A percentile compares a stretch with the other conserved stretches of the same genome.
Evolutionary conservation across 23 tunicate species (phyloP).

Genomic region (Trididemnum miniatum): DNA sequence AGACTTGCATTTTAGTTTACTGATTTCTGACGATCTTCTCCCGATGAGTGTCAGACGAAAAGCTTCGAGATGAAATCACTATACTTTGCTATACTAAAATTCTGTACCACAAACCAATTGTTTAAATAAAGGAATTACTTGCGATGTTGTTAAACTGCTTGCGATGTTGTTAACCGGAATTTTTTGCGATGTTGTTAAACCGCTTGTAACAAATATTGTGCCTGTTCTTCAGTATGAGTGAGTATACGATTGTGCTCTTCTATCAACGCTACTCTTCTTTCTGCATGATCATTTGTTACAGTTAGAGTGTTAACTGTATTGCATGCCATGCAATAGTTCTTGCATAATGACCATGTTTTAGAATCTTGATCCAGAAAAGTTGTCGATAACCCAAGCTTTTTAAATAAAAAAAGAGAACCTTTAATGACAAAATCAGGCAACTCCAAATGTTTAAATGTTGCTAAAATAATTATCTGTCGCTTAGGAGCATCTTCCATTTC

Average conservation of each 20-base stretch:
- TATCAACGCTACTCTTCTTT: conserved; percentile 27
- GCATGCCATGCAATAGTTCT: not conserved
- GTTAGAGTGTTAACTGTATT: not conserved
- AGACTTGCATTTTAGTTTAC: too few relatives aligned
- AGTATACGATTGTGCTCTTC: conserved; percentile 13
- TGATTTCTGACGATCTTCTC: too few relatives aligned
- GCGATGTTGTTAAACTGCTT: too few relatives aligned
- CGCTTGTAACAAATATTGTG: conserved; percentile 20
- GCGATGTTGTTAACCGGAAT: too few relatives aligned
- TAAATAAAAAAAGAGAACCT: not conserved
- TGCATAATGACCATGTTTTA: not conserved
- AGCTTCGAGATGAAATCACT: too few relatives aligned
- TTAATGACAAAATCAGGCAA: conserved; percentile 23
- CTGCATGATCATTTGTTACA: conserved; percentile 30
- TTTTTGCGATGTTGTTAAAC: conserved; percentile 24
- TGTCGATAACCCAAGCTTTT: conserved; percentile 23
- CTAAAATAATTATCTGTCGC: not conserved
- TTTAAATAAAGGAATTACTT: too few relatives aligned
- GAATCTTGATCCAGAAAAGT: conserved; percentile 8
- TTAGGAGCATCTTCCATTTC: conserved; percentile 16
- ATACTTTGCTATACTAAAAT: too few relatives aligned
- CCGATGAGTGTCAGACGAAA: too few relatives aligned
- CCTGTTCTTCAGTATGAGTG: conserved; percentile 32
- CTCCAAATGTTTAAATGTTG: not conserved
- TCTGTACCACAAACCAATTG: too few relatives aligned